A percentile compares a stretch with the other conserved stretches of the same genome.
These are phyloP conservation scores for Pteronura brasiliensis DNA, from an alignment of 2,113 vertebrate genomes.

Conservation along the genomic window DNA sequence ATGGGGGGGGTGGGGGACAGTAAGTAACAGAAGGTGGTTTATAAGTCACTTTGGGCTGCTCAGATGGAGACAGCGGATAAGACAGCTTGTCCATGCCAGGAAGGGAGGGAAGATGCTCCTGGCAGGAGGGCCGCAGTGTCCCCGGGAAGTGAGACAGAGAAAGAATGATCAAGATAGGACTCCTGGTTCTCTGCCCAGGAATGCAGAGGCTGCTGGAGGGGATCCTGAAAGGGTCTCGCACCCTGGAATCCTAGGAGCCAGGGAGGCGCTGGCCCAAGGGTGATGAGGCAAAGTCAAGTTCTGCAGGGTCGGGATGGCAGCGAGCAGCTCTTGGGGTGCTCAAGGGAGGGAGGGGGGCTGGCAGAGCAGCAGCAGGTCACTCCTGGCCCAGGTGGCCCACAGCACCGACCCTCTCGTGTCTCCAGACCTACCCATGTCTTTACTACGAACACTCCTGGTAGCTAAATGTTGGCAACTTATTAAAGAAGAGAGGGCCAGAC, in stretches of 20 bases:
- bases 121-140: fast-evolving
- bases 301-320: neutral
- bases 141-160: neutral
- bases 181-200: neutral
- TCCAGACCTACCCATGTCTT: neutral
- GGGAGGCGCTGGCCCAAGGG: neutral
- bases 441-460: neutral
- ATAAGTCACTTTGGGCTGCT: neutral
- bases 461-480: neutral
- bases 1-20: neutral
- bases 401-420: fast-evolving
- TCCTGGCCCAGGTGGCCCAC: too few species aligned
- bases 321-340: neutral
- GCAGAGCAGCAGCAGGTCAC: neutral
- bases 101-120: neutral
- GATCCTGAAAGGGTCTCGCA: neutral
- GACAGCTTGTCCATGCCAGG: neutral
- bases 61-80: neutral
- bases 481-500: neutral
- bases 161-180: neutral
- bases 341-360: neutral
- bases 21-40: neutral
- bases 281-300: fast-evolving
- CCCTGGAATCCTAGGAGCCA: neutral
- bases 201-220: fast-evolving